Evolutionary conservation across 2,113 vertebrate genomes (phyloP).

Genomic region (Xiphorhynchus elegans): DNA sequence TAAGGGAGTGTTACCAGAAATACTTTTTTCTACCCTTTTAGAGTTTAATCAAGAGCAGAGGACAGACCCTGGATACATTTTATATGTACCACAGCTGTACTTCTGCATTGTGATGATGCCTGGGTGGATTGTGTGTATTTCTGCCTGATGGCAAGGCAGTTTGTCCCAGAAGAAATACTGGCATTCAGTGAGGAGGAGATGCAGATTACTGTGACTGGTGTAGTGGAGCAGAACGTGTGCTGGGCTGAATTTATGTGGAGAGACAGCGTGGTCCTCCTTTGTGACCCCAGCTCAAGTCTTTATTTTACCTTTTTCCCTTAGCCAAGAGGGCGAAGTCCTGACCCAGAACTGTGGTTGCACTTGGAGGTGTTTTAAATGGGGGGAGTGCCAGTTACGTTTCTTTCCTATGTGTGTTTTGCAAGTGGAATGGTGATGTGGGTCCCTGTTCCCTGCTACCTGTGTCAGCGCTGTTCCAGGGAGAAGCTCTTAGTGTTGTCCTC

Average conservation of each 20-base stretch:
- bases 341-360: not conserved
- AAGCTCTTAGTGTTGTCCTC: not conserved
- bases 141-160: not conserved
- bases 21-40: not conserved
- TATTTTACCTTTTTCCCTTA: not conserved
- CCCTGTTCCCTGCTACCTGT: accelerated
- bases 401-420: not conserved
- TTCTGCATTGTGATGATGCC: not conserved
- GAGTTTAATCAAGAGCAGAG: not conserved
- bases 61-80: not conserved
- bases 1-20: not conserved
- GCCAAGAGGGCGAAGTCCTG: not conserved
- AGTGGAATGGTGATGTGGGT: not conserved
- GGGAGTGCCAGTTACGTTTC: not conserved
- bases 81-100: not conserved
- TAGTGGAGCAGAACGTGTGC: not conserved
- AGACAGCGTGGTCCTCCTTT: not conserved
- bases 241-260: not conserved
- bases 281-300: not conserved
- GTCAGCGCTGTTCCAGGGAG: accelerated
- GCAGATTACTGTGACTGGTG: not conserved
- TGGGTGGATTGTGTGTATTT: not conserved
- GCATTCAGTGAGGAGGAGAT: accelerated
- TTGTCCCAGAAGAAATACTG: not conserved
- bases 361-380: not conserved